These are phyloP conservation scores for Drosophila pandora DNA, from an alignment of 1,140 invertebrate genomes.

Conservation along the genomic window DNA sequence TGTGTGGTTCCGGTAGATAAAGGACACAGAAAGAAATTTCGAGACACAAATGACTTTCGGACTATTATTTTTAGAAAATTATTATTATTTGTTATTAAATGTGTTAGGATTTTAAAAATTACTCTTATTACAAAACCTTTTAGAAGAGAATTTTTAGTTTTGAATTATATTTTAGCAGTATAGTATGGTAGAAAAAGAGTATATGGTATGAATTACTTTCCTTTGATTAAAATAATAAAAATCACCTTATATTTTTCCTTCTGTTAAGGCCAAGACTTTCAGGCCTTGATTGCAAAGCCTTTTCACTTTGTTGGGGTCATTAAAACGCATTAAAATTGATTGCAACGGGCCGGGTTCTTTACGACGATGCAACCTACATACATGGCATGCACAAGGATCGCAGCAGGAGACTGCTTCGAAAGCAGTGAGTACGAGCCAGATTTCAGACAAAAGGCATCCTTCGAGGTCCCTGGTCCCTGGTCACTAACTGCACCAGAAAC, in stretches of 20 bases:
- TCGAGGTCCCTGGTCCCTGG: neutral
- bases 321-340: slow-evolving; percentile 75
- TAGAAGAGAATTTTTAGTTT: too few relatives aligned
- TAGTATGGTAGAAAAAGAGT: too few relatives aligned
- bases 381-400: slow-evolving; percentile 21
- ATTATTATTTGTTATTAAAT: neutral
- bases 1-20: slow-evolving; percentile 51
- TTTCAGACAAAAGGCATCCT: slow-evolving; percentile 1
- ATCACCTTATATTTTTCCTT: neutral
- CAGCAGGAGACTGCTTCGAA: slow-evolving; percentile 29
- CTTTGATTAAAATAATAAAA: too few relatives aligned
- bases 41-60: too few relatives aligned
- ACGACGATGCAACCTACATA: slow-evolving; percentile 13
- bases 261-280: slow-evolving; percentile 1
- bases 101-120: too few relatives aligned
- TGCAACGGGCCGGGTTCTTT: slow-evolving; percentile 23
- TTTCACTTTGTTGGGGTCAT: slow-evolving; percentile 50
- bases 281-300: slow-evolving; percentile 29
- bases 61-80: neutral
- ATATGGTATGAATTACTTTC: too few relatives aligned
- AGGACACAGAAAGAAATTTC: slow-evolving; percentile 28
- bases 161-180: too few relatives aligned
- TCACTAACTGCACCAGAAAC: slow-evolving; percentile 8
- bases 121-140: too few relatives aligned
- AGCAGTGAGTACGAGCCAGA: neutral